Evolutionary conservation across 2,113 vertebrate genomes (phyloP), one percentile per base, ranked within the genome.

Genomic region (Mesembrinibis cayennensis): DNA sequence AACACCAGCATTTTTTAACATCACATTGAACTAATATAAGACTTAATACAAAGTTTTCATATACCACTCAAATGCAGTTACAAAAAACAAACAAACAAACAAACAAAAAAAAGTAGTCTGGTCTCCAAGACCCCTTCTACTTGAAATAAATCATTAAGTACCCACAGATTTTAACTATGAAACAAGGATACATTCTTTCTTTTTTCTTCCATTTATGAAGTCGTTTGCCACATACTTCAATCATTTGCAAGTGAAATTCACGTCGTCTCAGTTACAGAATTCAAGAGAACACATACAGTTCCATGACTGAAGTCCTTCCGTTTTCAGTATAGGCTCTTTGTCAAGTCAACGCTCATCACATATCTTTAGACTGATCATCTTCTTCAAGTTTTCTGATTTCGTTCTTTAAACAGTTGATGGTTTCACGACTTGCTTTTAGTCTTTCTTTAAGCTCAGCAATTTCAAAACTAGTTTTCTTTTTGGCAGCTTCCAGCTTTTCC

Each of bases 351-450:
- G 38, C 30, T 71, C 8, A 5, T 99, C 96, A 99, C 97, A 99
- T 99, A 30, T 99, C 99, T 97, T 99, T 99, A 95, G 98, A 97
- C 88, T 99, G 99, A 96, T 99, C 99, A 40, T 99, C 99, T 96
- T 99, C 99, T 98, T 99, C 99, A 87, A 99, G 98, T 96, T 99
- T 99, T 77, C 99, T 98, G 92, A 99, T 99, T 98, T 99, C 99
- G 94, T 95, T 98, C 98, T 99, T 99, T 90, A 99, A 98, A 94
- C 99, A 98, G 98, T 99, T 99, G 97, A 99, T 99, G 93, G 99
- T 99, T 97, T 99, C 99, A 96, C 99, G 98, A 97, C 99, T 99
- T 97, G 99, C 99, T 98, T 99, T 99, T 89, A 99, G 98, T 96
- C 99, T 99, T 96, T 99, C 99, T 97, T 99, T 99, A 93, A 99